Evolutionary conservation across 35 echinoderm and acorn worm genomes (phyloP).

Genomic region (Amphiura filiformis): DNA sequence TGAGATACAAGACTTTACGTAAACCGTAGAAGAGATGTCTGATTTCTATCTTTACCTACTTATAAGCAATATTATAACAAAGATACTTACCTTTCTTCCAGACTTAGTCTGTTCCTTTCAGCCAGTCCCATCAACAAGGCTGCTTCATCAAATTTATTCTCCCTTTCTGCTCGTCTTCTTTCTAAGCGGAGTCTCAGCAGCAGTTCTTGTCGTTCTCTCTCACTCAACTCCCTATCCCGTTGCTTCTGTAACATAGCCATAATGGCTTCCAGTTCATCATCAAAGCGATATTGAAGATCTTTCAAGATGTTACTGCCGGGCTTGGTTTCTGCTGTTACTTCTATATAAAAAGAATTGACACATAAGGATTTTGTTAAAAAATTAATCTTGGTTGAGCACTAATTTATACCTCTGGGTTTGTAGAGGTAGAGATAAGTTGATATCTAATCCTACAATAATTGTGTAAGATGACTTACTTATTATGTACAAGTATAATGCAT

Average conservation of each 20-base stretch:
- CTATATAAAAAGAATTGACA: no score
- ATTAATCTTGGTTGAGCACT: no score
- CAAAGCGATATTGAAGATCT: constrained; percentile 62
- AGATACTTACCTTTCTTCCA: constrained; percentile 70
- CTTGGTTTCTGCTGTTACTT: neutral
- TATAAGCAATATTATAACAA: neutral
- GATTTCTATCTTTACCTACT: no score
- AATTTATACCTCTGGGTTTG: no score
- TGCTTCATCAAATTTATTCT: constrained; percentile 75
- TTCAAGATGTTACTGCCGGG: constrained; percentile 53
- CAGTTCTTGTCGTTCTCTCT: constrained; percentile 63
- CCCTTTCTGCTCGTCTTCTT: constrained; percentile 55
- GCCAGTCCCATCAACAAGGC: constrained; percentile 81
- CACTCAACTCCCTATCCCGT: constrained; percentile 40
- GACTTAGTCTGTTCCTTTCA: constrained; percentile 72
- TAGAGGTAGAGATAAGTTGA: no score
- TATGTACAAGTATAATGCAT: no score
- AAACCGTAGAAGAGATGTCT: no score
- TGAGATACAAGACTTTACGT: no score
- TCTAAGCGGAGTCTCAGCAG: constrained; percentile 70
- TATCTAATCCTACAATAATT: no score
- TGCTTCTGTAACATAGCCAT: constrained; percentile 60
- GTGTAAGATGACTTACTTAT: no score
- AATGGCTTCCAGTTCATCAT: constrained; percentile 77
- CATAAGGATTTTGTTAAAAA: no score